phyloP scores from a whole-genome alignment of 2,797 vertebrate genomes.

The Channallabes apus region DNA sequence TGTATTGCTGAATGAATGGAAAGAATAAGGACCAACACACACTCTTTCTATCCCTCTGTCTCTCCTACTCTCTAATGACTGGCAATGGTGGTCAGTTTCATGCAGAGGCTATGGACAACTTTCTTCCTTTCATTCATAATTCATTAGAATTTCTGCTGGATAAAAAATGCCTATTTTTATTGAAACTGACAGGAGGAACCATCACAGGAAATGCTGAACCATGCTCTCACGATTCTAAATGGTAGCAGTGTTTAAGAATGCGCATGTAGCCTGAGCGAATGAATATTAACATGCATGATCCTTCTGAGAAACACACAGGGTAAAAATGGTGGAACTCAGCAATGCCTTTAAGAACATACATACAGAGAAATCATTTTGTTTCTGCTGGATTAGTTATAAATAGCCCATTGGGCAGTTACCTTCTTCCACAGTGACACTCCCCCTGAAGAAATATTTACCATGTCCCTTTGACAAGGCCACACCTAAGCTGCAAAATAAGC shows the following conservation, averaged over 20 bases:
- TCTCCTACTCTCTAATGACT: not conserved
- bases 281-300: constrained; percentile 76
- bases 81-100: constrained; percentile 4
- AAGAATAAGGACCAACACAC: constrained; percentile 6
- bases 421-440: constrained; percentile 95
- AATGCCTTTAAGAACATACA: constrained; percentile 37
- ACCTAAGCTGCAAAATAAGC: constrained; percentile 81
- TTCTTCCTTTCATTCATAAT: constrained; percentile 48
- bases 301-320: constrained; percentile 20
- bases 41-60: not conserved
- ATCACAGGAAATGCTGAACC: constrained; percentile 78
- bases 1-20: constrained; percentile 14
- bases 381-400: not conserved
- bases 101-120: constrained; percentile 14
- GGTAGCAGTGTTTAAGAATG: constrained; percentile 71
- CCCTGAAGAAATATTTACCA: constrained; percentile 94
- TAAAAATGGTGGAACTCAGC: constrained; percentile 34
- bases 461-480: constrained; percentile 96
- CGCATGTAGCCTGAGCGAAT: constrained; percentile 48
- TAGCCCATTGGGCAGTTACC: constrained; percentile 70
- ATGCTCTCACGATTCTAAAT: constrained; percentile 68
- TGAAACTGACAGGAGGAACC: constrained; percentile 71
- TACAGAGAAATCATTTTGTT: constrained; percentile 51
- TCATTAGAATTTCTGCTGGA: constrained; percentile 38
- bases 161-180: constrained; percentile 76